Evolutionary conservation across 2,113 vertebrate species (phyloP), one percentile per base, ranked within the genome.

Genomic region (Lepus timidus): DNA sequence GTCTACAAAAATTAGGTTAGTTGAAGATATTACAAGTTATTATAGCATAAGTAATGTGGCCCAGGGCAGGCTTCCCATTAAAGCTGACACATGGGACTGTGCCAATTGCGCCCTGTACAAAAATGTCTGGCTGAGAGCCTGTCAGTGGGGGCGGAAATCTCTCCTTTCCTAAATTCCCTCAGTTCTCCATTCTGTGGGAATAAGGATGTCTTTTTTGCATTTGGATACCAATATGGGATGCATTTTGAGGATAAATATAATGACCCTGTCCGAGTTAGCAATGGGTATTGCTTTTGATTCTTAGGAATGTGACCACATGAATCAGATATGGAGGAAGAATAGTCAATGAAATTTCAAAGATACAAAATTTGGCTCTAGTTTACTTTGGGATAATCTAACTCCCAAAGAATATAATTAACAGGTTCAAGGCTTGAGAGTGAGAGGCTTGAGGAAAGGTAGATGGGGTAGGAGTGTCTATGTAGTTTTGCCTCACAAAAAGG

Each of bases 21-120:
- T 55, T 86, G 90, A 96, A 97, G 51, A 39, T 25, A 90, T 93
- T 94, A 85, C 58, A 90, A 85, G 78, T 81, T 90, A 88, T 93
- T 78, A 74, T 49, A 71, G 17, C 71, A 51, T 85, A 85, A 91
- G 62, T 73, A 89, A 93, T 67, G 62, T 78, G 68, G 51, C 49
- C 61, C 76, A 70, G 64, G 9, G 2, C 36, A 71, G 12, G 61
- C 4, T 68, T 85, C 52, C 29, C 36, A 36, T 64, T 91, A 90
- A 61, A 67, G 16, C 61, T 90, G 90, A 74, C 61, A 87, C 8
- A 1, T 0, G 39, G 6, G 52, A 9, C 29, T 85, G n/a, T 94
- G 84, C 39, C 84, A 31, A 5, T 23, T n/a, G 14, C 36, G 19
- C 17, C 78, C 39, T 58, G 5, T 2, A 81, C 33, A 80, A 81